Evolutionary conservation across 2,797 vertebrate genomes (phyloP).

Genomic region (Cyclopterus lumpus): DNA sequence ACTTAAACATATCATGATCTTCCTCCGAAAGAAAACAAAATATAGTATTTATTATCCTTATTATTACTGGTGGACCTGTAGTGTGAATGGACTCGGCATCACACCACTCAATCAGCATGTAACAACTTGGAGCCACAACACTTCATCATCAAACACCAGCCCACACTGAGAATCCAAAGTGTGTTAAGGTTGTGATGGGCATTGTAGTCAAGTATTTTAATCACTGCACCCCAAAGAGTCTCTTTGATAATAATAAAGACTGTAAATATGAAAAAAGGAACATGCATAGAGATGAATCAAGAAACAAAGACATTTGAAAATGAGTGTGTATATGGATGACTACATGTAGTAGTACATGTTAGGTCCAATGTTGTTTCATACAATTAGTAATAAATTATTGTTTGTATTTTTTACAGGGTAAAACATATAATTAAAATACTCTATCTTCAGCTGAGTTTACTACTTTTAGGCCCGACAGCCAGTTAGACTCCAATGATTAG

Average conservation of each 20-base stretch:
- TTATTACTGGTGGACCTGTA: constrained; percentile 59
- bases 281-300: constrained; percentile 55
- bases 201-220: constrained; percentile 77
- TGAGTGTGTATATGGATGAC: neutral
- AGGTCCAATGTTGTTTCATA: neutral
- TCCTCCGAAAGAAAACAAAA: neutral
- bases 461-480: neutral
- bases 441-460: neutral
- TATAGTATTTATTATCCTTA: constrained; percentile 5
- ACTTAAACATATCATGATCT: constrained; percentile 15
- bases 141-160: constrained; percentile 74
- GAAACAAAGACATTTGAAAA: constrained; percentile 2
- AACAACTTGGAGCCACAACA: constrained; percentile 83
- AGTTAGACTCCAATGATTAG: neutral
- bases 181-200: constrained; percentile 75
- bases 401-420: neutral
- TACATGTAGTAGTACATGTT: neutral
- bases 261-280: constrained; percentile 43
- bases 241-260: constrained; percentile 12
- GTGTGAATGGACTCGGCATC: constrained; percentile 87
- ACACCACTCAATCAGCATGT: constrained; percentile 94
- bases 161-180: constrained; percentile 65
- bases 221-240: constrained; percentile 76
- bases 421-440: neutral
- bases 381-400: neutral